Evolutionary conservation across 2,797 vertebrate genomes (phyloP).

Genomic region (Channallabes apus): DNA sequence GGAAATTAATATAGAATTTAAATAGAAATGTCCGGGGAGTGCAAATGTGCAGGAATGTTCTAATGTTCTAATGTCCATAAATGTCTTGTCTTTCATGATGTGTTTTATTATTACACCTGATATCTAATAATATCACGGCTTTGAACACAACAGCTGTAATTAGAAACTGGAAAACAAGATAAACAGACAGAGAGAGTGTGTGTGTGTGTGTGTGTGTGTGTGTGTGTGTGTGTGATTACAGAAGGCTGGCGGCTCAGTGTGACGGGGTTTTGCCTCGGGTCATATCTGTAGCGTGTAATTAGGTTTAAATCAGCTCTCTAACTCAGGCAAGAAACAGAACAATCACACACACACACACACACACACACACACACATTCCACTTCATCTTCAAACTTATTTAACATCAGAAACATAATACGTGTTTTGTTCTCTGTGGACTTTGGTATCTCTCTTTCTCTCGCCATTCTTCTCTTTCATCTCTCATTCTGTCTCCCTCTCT

Average conservation of each 20-base stretch:
- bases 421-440: neutral
- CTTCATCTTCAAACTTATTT: neutral
- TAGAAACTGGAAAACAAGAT: neutral
- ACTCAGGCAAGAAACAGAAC: conserved; percentile 70
- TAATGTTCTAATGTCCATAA: too few relatives aligned
- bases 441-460: conserved; percentile 27
- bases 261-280: conserved; percentile 70
- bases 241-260: conserved; percentile 11
- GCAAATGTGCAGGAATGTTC: too few relatives aligned
- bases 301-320: conserved; percentile 78
- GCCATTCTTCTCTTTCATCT: too few relatives aligned
- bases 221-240: conserved; percentile 22
- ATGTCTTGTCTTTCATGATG: conserved; percentile 13
- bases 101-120: conserved; percentile 25
- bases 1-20: too few relatives aligned
- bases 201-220: conserved; percentile 6
- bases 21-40: too few relatives aligned
- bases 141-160: neutral
- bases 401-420: conserved; percentile 15
- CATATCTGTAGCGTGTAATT: conserved; percentile 80
- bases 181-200: neutral
- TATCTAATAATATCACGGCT: conserved; percentile 27
- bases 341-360: conserved; percentile 51
- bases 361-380: conserved; percentile 45
- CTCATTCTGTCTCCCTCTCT: too few relatives aligned